Conservation (phyloP, 1,140 invertebrate species). For the Gonatopus flavifemur region DNA sequence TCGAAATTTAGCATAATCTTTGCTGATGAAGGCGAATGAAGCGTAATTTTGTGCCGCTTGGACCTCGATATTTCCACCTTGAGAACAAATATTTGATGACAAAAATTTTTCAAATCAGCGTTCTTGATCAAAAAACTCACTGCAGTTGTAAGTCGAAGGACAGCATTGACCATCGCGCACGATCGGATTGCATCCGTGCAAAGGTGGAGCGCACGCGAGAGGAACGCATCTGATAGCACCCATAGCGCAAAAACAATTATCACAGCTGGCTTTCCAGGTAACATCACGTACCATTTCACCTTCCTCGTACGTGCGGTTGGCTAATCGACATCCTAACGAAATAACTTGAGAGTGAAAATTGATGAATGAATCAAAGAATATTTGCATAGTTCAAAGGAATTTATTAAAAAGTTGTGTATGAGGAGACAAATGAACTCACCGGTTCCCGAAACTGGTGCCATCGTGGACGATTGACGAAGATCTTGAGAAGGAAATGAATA, state of each 20-base stretch:
- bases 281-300: conserved; percentile 73
- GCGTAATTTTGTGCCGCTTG: conserved; percentile 60
- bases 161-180: conserved; percentile 78
- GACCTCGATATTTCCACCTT: conserved; percentile 61
- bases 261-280: conserved; percentile 63
- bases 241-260: conserved; percentile 81
- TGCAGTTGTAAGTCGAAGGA: conserved; percentile 80
- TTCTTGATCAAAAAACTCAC: conserved; percentile 58
- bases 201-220: conserved; percentile 71
- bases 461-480: conserved; percentile 40
- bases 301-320: conserved; percentile 65
- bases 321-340: conserved; percentile 69
- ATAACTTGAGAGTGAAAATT: no score
- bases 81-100: no score
- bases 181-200: conserved; percentile 76
- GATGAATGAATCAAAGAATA: no score
- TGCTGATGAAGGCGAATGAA: conserved; percentile 60
- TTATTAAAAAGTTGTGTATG: no score
- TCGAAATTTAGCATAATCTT: conserved; percentile 61
- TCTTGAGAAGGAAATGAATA: conserved; percentile 32
- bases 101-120: no score
- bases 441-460: conserved; percentile 37
- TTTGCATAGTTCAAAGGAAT: no score
- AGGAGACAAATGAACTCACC: conserved; percentile 44
- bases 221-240: conserved; percentile 74